Conservation (phyloP, 23 tunicate species). For the Ascidia mentula region DNA sequence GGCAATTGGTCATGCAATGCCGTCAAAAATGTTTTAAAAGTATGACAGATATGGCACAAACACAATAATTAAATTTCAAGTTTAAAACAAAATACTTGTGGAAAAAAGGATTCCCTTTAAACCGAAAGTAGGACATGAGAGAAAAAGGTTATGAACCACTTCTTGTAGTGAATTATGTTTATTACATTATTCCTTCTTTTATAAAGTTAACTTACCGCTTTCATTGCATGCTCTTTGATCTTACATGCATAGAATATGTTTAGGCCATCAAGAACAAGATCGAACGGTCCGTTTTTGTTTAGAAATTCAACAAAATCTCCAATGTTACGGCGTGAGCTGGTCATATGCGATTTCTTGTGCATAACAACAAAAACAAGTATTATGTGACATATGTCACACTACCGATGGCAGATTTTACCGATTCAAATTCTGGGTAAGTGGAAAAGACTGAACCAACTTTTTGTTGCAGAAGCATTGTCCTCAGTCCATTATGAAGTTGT, state of each 20-base stretch:
- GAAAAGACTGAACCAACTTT: neutral
- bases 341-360: neutral
- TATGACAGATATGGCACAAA: no score
- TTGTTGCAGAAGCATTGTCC: neutral
- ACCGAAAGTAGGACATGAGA: no score
- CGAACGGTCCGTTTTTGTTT: constrained; percentile 12
- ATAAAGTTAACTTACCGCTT: neutral
- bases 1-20: no score
- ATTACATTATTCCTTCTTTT: no score
- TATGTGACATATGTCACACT: neutral
- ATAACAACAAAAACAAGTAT: no score
- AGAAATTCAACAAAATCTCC: constrained; percentile 12
- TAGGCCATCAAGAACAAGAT: constrained; percentile 16
- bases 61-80: no score
- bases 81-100: no score
- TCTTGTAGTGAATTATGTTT: no score
- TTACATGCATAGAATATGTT: neutral
- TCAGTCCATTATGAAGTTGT: neutral
- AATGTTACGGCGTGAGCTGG: neutral
- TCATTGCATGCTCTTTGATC: neutral
- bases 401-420: no score
- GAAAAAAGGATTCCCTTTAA: no score
- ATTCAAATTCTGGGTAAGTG: neutral
- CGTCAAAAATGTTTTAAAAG: no score
- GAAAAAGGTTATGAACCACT: no score